phyloP scores from a whole-genome alignment of 2,888 invertebrate species.

The Caenorhabditis panamensis region DNA sequence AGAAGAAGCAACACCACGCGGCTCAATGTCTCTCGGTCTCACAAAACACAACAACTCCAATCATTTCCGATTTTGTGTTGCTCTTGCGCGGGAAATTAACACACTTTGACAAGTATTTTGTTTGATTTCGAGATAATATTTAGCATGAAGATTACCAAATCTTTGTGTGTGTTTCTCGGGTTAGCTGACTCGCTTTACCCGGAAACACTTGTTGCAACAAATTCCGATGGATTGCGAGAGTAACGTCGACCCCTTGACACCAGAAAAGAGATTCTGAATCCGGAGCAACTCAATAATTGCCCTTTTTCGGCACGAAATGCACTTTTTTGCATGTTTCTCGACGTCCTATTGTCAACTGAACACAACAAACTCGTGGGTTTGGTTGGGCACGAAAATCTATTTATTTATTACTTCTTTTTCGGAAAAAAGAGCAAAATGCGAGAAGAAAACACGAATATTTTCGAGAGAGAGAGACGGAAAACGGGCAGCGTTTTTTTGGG shows the following conservation, averaged over 20 bases:
- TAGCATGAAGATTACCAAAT: not conserved
- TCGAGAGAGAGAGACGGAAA: not conserved
- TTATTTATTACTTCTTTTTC: conserved; percentile 44
- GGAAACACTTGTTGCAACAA: not conserved
- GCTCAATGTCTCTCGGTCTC: conserved; percentile 18
- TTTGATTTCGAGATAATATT: conserved; percentile 35
- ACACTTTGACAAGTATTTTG: conserved; percentile 44
- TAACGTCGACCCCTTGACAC: not conserved
- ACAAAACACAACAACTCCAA: not conserved
- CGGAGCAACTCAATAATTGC: conserved; percentile 2
- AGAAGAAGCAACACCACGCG: not conserved
- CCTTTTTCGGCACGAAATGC: not conserved
- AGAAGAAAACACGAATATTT: conserved; percentile 8
- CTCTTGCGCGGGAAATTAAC: conserved; percentile 3
- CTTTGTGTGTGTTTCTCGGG: conserved; percentile 20
- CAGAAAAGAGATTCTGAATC: not conserved
- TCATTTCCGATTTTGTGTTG: not conserved
- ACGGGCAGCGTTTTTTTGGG: conserved; percentile 5
- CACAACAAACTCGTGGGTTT: not conserved
- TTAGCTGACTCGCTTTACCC: not conserved
- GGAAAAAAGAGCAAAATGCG: not conserved
- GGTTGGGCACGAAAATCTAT: conserved; percentile 4
- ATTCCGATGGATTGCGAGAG: no score
- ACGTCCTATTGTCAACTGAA: conserved; percentile 13
- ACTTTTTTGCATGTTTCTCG: conserved; percentile 22